Evolutionary conservation across 1,140 invertebrate species (phyloP), one percentile per base, ranked within the genome.

Genomic region (Colletes gigas): DNA sequence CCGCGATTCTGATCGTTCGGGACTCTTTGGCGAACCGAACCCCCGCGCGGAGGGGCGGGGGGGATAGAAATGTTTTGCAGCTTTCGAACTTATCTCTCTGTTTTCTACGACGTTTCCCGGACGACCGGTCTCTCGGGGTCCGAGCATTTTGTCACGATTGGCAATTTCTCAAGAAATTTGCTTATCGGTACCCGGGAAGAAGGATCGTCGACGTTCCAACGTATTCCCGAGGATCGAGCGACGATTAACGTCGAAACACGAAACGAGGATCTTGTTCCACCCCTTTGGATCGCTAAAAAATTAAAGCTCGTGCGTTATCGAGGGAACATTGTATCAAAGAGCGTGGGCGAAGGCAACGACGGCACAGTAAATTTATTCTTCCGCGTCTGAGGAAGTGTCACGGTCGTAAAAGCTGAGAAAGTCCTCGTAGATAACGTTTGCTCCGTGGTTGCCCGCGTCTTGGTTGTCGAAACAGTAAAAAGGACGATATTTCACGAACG

Each of bases 1-100:
- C 68, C 52, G 50, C 60, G 65, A 47, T 70, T 55, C 55, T 47
- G 65, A 82, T 85, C 70, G 71, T 78, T 77, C 50, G 50, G 78
- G 59, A 52, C 81, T 73, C 67, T 30, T 60, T 44, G 39, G 21
- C 73, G 72, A 30, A 15, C 41, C n/a, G 14, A 63, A 55, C 41
- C 47, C 41, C 30, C 30, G 1, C 47, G 55, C 44, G n/a, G 0
- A 14, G 57, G 6, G 19, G 19, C 0, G 44, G 17, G 44, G 17
- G 10, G 60, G 65, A 69, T 77, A 30, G 39, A 39, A 71, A 81
- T 65, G 30, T 81, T 74, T 83, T 77, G 59, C 66, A 71, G 65
- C 14, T 4, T 14, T 59, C 9, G 19, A 80, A 79, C 77, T 79
- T 79, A 79, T 79, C 77, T 73, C 19, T 65, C 41, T 69, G 17